Evolutionary conservation across 2,113 vertebrate genomes (phyloP), one percentile per base, ranked within the genome.

Genomic region (Poeciliopsis occidentalis): DNA sequence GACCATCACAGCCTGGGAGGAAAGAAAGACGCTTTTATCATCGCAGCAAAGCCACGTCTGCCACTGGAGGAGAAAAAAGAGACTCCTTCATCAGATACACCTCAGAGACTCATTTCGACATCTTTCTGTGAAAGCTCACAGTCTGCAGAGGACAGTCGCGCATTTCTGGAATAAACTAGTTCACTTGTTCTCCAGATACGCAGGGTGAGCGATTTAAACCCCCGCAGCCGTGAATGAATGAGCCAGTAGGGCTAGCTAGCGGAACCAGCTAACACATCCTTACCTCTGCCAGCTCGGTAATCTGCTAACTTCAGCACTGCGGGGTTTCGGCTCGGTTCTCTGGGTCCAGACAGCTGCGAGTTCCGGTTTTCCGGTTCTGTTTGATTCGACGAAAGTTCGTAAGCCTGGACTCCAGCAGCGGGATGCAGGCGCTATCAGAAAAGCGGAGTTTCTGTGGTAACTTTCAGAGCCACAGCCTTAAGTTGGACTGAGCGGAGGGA

Each of bases 231-330:
- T 66, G 3, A 71, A 85, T 83, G 80, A 85, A 68, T 73, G 67
- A 51, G 4, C 51, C 60, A 0, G 0, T 37, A 17, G 64, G 69
- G 80, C 64, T 73, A 30, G 78, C 64, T 75, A 71, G 63, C 60
- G 4, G 0, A 26, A 3, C 24, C 61, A 84, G 61, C 67, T 65
- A 26, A 29, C 47, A 62, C 8, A 77, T 64, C 71, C 6, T 85
- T 82, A 91, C 90, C 90, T 91, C 7, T 82, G 82, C 80, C 85
- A 89, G 75, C 81, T 86, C 87, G 85, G 89, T 88, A 76, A n/a
- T 65, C 71, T 1, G 24, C 57, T 37, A 85, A 84, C 80, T 91
- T 75, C 74, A 73, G 64, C 31, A 70, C 71, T 32, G 64, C 3
- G 66, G 70, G 69, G 65, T 29, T 4, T n/a, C 60, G 1, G 13